These are phyloP conservation scores for Sebastes umbrosus DNA, from an alignment of 2,797 vertebrate species.

Conservation along the genomic window DNA sequence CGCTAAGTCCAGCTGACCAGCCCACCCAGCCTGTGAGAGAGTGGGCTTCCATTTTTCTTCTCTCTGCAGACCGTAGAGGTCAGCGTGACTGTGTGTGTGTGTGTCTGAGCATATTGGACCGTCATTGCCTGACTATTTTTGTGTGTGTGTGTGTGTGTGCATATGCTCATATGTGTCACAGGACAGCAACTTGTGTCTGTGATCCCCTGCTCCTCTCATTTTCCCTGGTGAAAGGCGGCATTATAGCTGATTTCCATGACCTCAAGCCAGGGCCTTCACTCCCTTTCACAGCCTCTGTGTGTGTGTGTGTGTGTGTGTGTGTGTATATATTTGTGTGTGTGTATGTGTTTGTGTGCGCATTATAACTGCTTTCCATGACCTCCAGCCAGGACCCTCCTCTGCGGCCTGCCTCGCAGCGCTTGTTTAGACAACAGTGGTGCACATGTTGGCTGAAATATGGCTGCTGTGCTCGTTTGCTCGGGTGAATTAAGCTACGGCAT, in stretches of 20 bases:
- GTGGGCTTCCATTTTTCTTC: conserved; percentile 75
- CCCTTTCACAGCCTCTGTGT: conserved; percentile 35
- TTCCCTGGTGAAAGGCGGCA: conserved; percentile 79
- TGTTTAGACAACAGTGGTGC: conserved; percentile 88
- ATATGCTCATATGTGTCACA: conserved; percentile 40
- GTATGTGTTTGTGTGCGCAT: conserved; percentile 57
- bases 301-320: conserved; percentile 39
- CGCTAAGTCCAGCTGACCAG: conserved; percentile 71
- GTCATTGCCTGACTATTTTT: conserved; percentile 18
- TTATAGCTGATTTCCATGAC: conserved; percentile 83
- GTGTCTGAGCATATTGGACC: conserved; percentile 5
- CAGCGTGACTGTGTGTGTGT: conserved; percentile 32
- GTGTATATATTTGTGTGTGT: conserved; percentile 26
- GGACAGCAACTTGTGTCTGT: conserved; percentile 56
- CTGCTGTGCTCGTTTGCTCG: conserved; percentile 74
- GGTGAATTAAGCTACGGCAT: conserved; percentile 84
- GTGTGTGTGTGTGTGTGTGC: conserved; percentile 15
- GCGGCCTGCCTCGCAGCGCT: conserved; percentile 75
- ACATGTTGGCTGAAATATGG: conserved; percentile 86
- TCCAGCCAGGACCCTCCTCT: conserved; percentile 81
- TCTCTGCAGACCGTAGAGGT: conserved; percentile 61
- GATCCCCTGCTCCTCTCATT: conserved; percentile 68
- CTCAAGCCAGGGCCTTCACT: conserved; percentile 72
- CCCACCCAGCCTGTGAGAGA: conserved; percentile 83
- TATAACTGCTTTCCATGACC: conserved; percentile 83